Evolutionary conservation across 2,113 vertebrate species (phyloP).

Genomic region (Xenus cinereus): DNA sequence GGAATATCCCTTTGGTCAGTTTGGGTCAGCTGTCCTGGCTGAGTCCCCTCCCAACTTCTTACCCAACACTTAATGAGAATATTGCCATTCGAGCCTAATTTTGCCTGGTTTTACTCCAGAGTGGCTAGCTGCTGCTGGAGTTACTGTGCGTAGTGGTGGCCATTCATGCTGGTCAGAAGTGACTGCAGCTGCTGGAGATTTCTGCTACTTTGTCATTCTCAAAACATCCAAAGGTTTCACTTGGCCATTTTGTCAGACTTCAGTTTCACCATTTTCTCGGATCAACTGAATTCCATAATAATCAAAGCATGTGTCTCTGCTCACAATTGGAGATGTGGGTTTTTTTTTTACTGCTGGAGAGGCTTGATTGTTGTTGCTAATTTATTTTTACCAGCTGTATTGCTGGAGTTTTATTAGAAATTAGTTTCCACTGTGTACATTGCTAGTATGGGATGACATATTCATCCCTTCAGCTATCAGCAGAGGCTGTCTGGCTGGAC

Average conservation of each 20-base stretch:
- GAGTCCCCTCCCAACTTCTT: neutral
- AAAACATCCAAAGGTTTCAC: neutral
- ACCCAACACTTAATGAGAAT: rapidly evolving
- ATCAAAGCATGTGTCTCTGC: neutral
- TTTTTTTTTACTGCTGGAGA: neutral
- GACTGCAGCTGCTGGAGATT: neutral
- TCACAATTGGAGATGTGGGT: neutral
- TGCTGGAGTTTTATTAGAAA: neutral
- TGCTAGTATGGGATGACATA: neutral
- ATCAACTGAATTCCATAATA: neutral
- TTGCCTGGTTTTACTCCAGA: neutral
- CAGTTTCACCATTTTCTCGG: neutral
- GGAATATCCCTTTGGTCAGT: neutral
- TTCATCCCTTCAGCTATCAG: neutral
- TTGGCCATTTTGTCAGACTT: neutral
- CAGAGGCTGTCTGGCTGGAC: neutral
- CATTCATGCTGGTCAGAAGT: neutral
- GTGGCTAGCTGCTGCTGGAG: neutral
- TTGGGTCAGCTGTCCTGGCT: neutral
- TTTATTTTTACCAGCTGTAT: neutral
- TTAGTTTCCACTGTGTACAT: neutral
- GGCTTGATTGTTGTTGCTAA: neutral
- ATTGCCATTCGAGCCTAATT: neutral
- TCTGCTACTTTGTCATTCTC: neutral
- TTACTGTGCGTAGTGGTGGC: neutral